Conservation (phyloP, 2,113 vertebrate genomes). For the Chlorocebus sabaeus region DNA sequence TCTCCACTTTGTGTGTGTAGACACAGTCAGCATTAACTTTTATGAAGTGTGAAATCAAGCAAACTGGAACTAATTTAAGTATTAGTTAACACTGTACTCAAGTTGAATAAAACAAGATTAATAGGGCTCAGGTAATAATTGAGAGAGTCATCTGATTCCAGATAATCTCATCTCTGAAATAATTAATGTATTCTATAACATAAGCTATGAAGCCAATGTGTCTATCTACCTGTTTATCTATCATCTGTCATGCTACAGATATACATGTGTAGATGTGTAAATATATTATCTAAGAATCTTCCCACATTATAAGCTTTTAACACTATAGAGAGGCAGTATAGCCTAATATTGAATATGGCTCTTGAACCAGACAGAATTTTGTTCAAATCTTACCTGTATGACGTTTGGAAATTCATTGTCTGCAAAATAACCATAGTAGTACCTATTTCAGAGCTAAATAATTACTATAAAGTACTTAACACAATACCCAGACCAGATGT, state of each 20-base stretch:
- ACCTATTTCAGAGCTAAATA: background rate
- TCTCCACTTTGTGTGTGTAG: constrained; percentile 46
- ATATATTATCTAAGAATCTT: background rate
- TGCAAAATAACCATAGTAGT: background rate
- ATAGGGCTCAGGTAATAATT: constrained; percentile 51
- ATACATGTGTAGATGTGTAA: background rate
- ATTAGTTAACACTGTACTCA: constrained; percentile 66
- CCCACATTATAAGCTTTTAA: background rate
- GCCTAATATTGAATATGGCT: background rate
- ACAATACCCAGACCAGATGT: background rate
- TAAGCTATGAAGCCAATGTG: background rate
- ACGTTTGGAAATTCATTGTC: background rate
- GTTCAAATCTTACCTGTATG: background rate
- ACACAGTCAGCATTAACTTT: constrained; percentile 59
- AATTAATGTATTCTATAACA: background rate
- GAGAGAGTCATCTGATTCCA: constrained; percentile 32
- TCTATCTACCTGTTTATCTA: background rate
- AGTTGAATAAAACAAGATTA: constrained; percentile 64
- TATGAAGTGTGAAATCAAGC: constrained; percentile 73
- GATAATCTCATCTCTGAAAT: constrained; percentile 34
- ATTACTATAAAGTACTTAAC: background rate
- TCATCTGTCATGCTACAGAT: background rate
- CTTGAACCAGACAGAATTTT: background rate
- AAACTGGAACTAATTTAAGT: constrained; percentile 72
- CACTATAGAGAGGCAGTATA: background rate